Evolutionary conservation across 2,888 invertebrate species (phyloP).

Genomic region (Leucophenga maculata): DNA sequence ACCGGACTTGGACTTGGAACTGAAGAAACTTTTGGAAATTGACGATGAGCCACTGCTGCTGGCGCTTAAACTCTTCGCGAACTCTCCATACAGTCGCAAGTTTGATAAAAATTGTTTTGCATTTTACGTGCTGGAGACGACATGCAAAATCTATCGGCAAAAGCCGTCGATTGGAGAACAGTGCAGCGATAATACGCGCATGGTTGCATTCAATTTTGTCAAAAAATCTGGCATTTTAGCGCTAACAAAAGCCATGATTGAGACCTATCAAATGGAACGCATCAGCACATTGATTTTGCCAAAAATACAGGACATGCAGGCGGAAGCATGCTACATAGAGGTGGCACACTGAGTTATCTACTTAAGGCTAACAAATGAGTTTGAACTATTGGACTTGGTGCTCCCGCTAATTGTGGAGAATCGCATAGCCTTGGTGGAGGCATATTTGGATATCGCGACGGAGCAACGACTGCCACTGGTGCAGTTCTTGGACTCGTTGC

Average conservation of each 20-base stretch:
- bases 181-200: slow-evolving; percentile 76
- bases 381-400: slow-evolving; percentile 80
- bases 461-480: slow-evolving; percentile 79
- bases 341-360: slow-evolving; percentile 81
- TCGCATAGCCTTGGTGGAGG: slow-evolving; percentile 82
- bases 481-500: slow-evolving; percentile 80
- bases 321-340: slow-evolving; percentile 79
- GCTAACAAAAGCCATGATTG: slow-evolving; percentile 78
- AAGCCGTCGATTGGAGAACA: slow-evolving; percentile 71
- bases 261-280: slow-evolving; percentile 77
- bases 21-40: too few species aligned
- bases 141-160: slow-evolving; percentile 74
- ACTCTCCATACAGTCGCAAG: slow-evolving; percentile 69
- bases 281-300: slow-evolving; percentile 78
- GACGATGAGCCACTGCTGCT: slow-evolving; percentile 63
- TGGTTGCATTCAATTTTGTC: slow-evolving; percentile 82
- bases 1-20: too few species aligned
- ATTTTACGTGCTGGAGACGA: slow-evolving; percentile 75
- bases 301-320: slow-evolving; percentile 76
- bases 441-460: slow-evolving; percentile 80
- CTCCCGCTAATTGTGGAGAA: slow-evolving; percentile 88
- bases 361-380: slow-evolving; percentile 78
- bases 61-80: slow-evolving; percentile 70
- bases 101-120: slow-evolving; percentile 68
- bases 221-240: slow-evolving; percentile 78